phyloP scores from a whole-genome alignment of 2,113 vertebrate species.

The Aegithalos caudatus region DNA sequence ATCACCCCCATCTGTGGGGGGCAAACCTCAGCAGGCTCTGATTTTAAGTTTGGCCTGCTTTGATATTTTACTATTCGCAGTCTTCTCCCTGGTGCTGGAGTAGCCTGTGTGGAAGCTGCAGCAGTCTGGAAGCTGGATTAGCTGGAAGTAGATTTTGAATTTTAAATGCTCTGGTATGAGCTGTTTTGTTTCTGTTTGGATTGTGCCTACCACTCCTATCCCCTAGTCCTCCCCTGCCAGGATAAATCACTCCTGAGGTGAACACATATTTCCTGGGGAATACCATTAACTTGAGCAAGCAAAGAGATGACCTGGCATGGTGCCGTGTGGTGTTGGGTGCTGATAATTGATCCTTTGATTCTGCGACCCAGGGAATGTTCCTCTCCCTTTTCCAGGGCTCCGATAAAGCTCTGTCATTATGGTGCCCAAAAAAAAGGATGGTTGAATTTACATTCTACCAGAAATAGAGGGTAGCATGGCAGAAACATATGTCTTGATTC shows the following conservation, averaged over 20 bases:
- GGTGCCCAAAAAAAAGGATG: neutral
- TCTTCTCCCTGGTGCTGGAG: neutral
- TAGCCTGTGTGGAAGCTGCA: neutral
- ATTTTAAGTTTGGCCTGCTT: neutral
- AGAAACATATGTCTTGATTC: constrained; percentile 39
- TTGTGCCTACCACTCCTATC: neutral
- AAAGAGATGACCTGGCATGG: neutral
- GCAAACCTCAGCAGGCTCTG: neutral
- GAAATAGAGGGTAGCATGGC: neutral
- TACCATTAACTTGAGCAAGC: neutral
- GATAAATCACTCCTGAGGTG: constrained; percentile 13
- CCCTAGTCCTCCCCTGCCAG: neutral
- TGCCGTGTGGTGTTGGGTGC: fast-evolving
- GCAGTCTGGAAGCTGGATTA: neutral
- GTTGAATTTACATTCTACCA: neutral
- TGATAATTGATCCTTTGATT: neutral
- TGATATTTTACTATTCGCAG: neutral
- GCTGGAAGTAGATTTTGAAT: neutral
- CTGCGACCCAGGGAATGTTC: neutral
- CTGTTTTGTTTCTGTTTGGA: constrained; percentile 35
- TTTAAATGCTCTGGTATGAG: neutral
- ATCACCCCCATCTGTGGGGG: neutral
- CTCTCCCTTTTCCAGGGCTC: neutral
- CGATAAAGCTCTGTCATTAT: neutral
- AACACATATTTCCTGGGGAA: neutral